A percentile compares a stretch with the other conserved stretches of the same genome.
phyloP scores from a whole-genome alignment of 2,113 vertebrate genomes.

The Epinephelus lanceolatus region DNA sequence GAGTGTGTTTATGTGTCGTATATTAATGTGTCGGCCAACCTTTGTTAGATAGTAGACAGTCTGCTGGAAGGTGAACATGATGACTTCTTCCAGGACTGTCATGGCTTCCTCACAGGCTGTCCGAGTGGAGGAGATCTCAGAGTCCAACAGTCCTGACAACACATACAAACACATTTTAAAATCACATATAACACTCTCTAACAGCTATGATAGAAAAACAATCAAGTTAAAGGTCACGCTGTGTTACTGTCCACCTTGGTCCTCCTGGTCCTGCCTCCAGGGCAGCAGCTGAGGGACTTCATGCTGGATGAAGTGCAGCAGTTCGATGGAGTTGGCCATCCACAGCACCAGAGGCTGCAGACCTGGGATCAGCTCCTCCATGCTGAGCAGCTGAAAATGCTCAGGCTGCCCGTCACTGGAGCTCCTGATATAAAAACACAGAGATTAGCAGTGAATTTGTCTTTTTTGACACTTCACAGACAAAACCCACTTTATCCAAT shows the following conservation, averaged over 20 bases:
- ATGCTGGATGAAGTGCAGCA: slow-evolving; percentile 87
- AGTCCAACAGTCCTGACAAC: slow-evolving; percentile 68
- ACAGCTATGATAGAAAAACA: too few relatives aligned
- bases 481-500: too few relatives aligned
- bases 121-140: slow-evolving; percentile 78
- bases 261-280: slow-evolving; percentile 70
- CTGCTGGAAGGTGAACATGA: slow-evolving; percentile 90
- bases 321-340: slow-evolving; percentile 88
- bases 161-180: slow-evolving; percentile 13
- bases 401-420: slow-evolving; percentile 40
- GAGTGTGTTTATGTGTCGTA: slow-evolving; percentile 6
- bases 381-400: slow-evolving; percentile 48
- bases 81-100: slow-evolving; percentile 87
- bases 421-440: slow-evolving; percentile 45
- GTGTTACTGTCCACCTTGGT: slow-evolving; percentile 41
- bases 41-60: slow-evolving; percentile 88
- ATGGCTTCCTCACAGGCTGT: slow-evolving; percentile 86
- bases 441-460: not conserved
- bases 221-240: not conserved
- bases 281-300: slow-evolving; percentile 83
- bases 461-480: not conserved
- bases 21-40: slow-evolving; percentile 66
- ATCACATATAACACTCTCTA: not conserved
- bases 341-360: slow-evolving; percentile 83
- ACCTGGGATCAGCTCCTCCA: slow-evolving; percentile 77